Evolutionary conservation across 2,888 invertebrate genomes (phyloP).

Genomic region (Drosophila emarginata): DNA sequence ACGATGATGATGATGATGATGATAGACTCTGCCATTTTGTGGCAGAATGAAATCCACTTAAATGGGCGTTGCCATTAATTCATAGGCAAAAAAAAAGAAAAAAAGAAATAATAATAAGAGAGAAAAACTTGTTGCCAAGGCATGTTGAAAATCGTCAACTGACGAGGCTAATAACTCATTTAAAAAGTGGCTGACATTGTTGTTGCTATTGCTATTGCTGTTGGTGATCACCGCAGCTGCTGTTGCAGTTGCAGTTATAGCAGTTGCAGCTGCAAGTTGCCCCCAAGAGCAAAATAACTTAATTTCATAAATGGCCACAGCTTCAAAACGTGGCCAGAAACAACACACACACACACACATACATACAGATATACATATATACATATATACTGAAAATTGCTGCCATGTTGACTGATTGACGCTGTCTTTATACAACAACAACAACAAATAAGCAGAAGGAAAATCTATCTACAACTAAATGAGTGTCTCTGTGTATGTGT

Average conservation of each 20-base stretch:
- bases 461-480: background rate
- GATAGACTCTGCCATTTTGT: slow-evolving; percentile 39
- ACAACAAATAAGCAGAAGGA: slow-evolving; percentile 16
- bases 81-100: slow-evolving; percentile 35
- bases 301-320: slow-evolving; percentile 80
- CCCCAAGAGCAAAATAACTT: slow-evolving; percentile 81
- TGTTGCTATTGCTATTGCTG: slow-evolving; percentile 34
- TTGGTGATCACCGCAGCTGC: slow-evolving; percentile 35
- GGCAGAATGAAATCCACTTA: slow-evolving; percentile 35
- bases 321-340: slow-evolving; percentile 50
- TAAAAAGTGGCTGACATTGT: slow-evolving; percentile 64
- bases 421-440: slow-evolving; percentile 37
- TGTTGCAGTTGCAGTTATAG: slow-evolving; percentile 24
- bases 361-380: slow-evolving; percentile 1
- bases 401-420: slow-evolving; percentile 68
- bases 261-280: slow-evolving; percentile 50
- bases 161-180: slow-evolving; percentile 73
- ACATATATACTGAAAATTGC: slow-evolving; percentile 55
- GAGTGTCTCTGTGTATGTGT: slow-evolving; percentile 22
- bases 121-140: slow-evolving; percentile 50
- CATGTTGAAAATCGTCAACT: slow-evolving; percentile 61
- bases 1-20: background rate
- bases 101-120: slow-evolving; percentile 22
- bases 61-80: slow-evolving; percentile 60
- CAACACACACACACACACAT: background rate